Conservation (phyloP, 2,113 vertebrate genomes). For the Nothocercus nigrocapillus region DNA sequence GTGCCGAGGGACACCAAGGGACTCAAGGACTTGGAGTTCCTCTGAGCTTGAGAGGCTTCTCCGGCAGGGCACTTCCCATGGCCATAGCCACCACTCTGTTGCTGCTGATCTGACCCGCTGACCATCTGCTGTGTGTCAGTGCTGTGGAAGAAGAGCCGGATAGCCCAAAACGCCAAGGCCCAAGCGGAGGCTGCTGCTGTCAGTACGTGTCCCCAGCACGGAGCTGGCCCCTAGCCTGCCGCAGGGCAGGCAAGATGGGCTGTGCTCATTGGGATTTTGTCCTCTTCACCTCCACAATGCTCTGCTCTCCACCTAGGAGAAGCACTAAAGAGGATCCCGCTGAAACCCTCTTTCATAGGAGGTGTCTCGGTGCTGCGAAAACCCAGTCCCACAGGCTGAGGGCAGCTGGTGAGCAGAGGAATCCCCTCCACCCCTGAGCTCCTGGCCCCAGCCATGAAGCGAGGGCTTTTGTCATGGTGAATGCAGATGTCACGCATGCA, state of each 20-base stretch:
- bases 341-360: not conserved
- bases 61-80: too few relatives aligned
- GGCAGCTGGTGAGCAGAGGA: not conserved
- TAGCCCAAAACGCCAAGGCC: not conserved
- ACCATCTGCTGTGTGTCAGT: not conserved
- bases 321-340: accelerated
- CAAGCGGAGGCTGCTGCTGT: accelerated
- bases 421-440: not conserved
- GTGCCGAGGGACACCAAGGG: too few relatives aligned
- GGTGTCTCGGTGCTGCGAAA: not conserved
- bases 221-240: not conserved
- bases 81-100: not conserved
- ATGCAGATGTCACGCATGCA: not conserved
- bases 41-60: too few relatives aligned
- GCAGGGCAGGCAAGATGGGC: not conserved
- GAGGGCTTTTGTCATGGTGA: not conserved
- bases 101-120: accelerated
- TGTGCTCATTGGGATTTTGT: not conserved
- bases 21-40: too few relatives aligned
- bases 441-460: not conserved
- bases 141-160: not conserved
- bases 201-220: accelerated
- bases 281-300: accelerated
- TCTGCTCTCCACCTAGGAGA: not conserved
- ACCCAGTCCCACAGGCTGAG: accelerated